Conservation (phyloP, 2,888 invertebrate species). For the Antheraea assamensis region DNA sequence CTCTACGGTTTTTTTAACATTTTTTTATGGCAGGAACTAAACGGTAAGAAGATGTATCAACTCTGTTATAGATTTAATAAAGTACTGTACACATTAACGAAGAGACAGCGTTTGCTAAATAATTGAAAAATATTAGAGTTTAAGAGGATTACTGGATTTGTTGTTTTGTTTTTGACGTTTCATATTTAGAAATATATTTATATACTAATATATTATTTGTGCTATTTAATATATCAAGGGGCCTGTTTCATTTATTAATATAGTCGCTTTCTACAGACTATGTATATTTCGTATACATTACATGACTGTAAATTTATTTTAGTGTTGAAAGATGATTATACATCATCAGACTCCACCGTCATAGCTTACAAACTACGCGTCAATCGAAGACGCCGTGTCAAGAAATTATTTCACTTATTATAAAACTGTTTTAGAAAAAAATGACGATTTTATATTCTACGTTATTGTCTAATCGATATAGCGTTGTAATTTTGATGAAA, state of each 20-base stretch:
- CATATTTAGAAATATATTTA: no score
- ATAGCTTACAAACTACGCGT: background rate
- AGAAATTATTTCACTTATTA: no score
- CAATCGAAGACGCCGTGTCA: background rate
- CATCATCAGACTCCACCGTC: background rate
- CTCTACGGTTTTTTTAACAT: conserved; percentile 31
- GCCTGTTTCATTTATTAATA: no score
- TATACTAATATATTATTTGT: no score
- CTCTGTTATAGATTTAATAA: conserved; percentile 36
- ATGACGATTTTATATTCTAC: background rate
- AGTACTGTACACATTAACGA: conserved; percentile 30
- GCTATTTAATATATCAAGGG: no score
- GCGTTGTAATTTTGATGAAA: conserved; percentile 44
- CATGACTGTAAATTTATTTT: no score
- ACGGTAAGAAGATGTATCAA: conserved; percentile 38
- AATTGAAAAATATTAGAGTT: background rate
- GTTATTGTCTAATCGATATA: conserved; percentile 13
- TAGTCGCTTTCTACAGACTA: no score
- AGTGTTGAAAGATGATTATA: background rate
- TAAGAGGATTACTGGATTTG: background rate
- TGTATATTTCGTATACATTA: no score
- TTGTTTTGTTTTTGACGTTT: no score
- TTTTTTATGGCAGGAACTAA: conserved; percentile 63
- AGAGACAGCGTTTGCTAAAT: background rate
- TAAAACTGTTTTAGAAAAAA: background rate